Base-by-base conservation (phyloP, 2,113 vertebrate genomes). In the Saguinus imperator region DNA sequence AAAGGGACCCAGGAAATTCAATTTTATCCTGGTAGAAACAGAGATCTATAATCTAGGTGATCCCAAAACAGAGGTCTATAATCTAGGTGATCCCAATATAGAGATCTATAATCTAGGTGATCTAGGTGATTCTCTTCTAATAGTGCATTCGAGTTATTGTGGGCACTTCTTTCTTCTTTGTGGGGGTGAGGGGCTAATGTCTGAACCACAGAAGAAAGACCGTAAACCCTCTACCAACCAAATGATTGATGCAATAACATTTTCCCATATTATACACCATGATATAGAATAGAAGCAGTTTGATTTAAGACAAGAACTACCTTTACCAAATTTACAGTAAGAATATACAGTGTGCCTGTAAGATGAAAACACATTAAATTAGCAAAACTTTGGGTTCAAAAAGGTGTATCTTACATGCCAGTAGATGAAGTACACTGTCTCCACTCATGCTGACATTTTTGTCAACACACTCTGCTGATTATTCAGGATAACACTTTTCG, bases 401-500 rank as follows among this genome's bases (percentile, higher is more conserved):
- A 94, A 89, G 81, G 58, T 91, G 12, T 37, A 79, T 85, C 55
- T 48, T 29, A 64, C 5, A 72, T 2, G 21, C 52, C 87, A 86
- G 84, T 37, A 77, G 84, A 94, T 94, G 87, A 92, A 94, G 72
- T 45, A 27, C 0, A 2, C 86, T 70, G 58, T 64, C 50, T 93
- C 94, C 7, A 0, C 66, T 95, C 89, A 77, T 0, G 43, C 27
- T 97, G 97, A 95, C 92, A 94, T 82, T 96, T 97, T 89, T 91
- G 96, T 95, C 93, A 96, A 97, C 96, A 96, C 81, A 48, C 58
- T 82, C 90, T 93, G 94, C 90, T 98, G 97, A 98, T 97, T 97
- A 94, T 84, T 98, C 97, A 83, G 80, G 76, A 96, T 94, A 97
- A 94, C 92, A 96, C 96, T 97, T 97, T 96, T 98, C 92, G 85